Evolutionary conservation across 1,140 invertebrate genomes (phyloP), one percentile per base, ranked within the genome.

Genomic region (Leptestheria dahalacensis): DNA sequence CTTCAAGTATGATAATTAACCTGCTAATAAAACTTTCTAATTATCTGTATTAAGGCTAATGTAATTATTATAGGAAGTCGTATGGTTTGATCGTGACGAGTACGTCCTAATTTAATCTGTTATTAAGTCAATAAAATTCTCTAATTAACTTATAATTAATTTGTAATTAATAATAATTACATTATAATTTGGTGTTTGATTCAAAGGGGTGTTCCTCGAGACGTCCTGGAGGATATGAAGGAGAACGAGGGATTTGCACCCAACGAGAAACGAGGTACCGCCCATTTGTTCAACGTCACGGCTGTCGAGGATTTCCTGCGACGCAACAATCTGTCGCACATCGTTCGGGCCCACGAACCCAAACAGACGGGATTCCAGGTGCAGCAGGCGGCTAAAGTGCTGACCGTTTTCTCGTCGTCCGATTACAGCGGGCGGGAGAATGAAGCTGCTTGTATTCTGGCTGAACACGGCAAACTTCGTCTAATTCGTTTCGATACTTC

Each of bases 311-410:
- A 72, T 21, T 87, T 86, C 70, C 70, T 86, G 24, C 68, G 72
- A 15, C 68, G 71, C 58, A 84, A 86, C 70, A 70, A 72, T 25
- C 73, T 85, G 0, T 77, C 80, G 2, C 81, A 84, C 69, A 78
- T 86, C 2, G 75, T 87, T 28, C 68, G 84, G 62, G 84, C 83
- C 24, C 84, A 86, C 71, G 83, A 86, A 71, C 77, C 84, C 56
- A 79, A 83, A 55, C 77, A 82, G 67, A 73, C 75, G 48, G 83
- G 83, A 15, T 85, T 85, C 69, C 79, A 82, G 76, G 70, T 78
- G 23, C 77, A 82, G 64, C 76, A 79, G 62, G 75, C 77, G 63
- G 80, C 79, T 0, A 79, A 77, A 67, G 68, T 83, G 20, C 65
- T 84, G n/a, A 84, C 81, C 3, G 78, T 84, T 0, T 84, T 83